Base-by-base conservation (phyloP, 1,140 invertebrate species). In the Eufriesea mexicana region DNA sequence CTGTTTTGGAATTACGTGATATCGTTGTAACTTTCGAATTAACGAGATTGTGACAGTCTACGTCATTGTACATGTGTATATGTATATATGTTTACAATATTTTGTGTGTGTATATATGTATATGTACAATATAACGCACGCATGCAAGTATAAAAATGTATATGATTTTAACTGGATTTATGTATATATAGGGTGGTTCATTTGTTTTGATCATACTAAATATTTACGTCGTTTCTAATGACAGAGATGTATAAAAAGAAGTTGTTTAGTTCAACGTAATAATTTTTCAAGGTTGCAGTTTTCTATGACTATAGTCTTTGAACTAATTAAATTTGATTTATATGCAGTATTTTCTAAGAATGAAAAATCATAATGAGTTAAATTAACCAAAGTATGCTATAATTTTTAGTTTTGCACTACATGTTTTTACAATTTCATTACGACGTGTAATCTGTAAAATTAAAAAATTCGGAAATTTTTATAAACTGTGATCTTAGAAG, bases 161-260 rank as follows among this genome's bases (percentile, higher is more conserved):
- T 75, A 49, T 81, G 51, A 66, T 64, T 81, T 75, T 81, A 62
- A 81, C 42, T 47, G 49, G 55, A 74, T 74, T 35, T 9, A 66
- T 54, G 42, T 55, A 71, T 55, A 45, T 59, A 76, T 23, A 76
- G 20, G 23, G 14, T 76, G 72, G n/a, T 59, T 74, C 55, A 47
- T 74, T 74, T 59, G 25, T 61, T 74, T 74, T 74, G 72, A 74
- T 25, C 42, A 47, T 51, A 10, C 8, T 23, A 28, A 23, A 28
- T 18, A 51, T 54, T 42, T 70, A n/a, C 23, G 45, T 28, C n/a
- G 6, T 23, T 59, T 61, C n/a, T 10, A 47, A 57, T 12, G n/a
- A 59, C 7, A 59, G n/a, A 25, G 28, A 71, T 23, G 18, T 42
- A 59, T 57, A 59, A 14, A 47, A 45, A 74, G 55, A 74, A 59